These are phyloP conservation scores for Drosophila infuscata DNA, from an alignment of 2,888 invertebrate genomes.

Conservation along the genomic window DNA sequence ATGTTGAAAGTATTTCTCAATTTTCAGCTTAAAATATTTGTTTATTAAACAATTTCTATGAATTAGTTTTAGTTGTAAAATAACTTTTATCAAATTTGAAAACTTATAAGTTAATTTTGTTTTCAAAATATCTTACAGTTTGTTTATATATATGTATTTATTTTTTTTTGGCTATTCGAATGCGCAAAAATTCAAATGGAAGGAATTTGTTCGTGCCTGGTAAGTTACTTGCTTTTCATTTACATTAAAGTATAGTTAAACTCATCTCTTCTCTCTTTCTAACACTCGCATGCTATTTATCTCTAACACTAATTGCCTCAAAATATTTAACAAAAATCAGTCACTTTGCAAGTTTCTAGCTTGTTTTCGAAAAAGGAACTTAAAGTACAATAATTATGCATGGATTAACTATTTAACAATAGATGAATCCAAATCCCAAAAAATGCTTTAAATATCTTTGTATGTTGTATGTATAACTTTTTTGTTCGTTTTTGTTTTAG, in stretches of 20 bases:
- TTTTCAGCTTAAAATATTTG: conserved; percentile 1
- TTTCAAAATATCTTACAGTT: conserved; percentile 53
- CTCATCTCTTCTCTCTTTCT: conserved; percentile 22
- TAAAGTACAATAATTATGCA: conserved; percentile 62
- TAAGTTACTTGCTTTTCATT: conserved; percentile 66
- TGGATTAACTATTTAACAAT: conserved; percentile 63
- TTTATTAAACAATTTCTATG: background rate
- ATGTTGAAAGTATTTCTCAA: background rate
- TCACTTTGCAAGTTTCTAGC: conserved; percentile 65
- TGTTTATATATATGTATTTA: conserved; percentile 30
- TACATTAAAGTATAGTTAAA: conserved; percentile 67
- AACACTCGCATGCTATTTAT: conserved; percentile 6
- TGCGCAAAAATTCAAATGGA: conserved; percentile 73
- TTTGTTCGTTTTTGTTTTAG: background rate
- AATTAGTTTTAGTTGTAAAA: background rate
- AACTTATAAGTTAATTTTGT: conserved; percentile 27
- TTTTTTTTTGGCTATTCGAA: conserved; percentile 49
- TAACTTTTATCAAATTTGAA: conserved; percentile 2
- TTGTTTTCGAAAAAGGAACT: conserved; percentile 66
- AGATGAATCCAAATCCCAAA: conserved; percentile 34
- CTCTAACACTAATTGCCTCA: conserved; percentile 60
- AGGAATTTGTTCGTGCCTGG: conserved; percentile 80
- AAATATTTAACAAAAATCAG: conserved; percentile 82
- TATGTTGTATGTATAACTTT: conserved; percentile 17
- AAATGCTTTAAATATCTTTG: conserved; percentile 12